Base-by-base conservation (phyloP, 2,888 invertebrate species). In the Drosophila diplacantha region DNA sequence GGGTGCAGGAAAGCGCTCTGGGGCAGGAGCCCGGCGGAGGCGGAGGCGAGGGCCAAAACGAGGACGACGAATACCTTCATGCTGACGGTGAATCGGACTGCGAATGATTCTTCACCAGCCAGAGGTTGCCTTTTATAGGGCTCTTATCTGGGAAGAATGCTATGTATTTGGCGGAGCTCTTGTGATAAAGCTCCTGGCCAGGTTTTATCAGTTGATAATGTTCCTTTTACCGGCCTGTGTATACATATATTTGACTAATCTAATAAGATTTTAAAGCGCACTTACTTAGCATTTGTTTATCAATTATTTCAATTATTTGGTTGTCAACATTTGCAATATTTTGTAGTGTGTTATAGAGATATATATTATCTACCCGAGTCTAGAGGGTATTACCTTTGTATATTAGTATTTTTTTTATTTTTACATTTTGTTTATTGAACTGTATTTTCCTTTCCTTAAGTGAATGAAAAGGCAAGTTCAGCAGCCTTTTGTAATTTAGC, bases 51-150 rank as follows among this genome's bases (percentile, higher is more conserved):
- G 3, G 58, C 58, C 58, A 59, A 24, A 57, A 44, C 34, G 18
- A 59, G 37, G 18, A 59, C 58, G 6, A 31, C n/a, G 58, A 59
- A 31, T 14, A 58, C 44, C 44, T 59, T 59, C 58, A 59, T 59
- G 29, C 3, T 56, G 57, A 39, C 22, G 14, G 18, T 3, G 20
- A 20, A 26, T 41, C 55, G 39, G 32, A 24, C 16, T 43, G 8
- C 16, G 34, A 41, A 34, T 58, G 29, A 14, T 56, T 56, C 11
- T 43, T 2, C 29, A 16, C 11, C 11, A 3, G 12, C 9, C 14
- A 14, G 14, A 1, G 5, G 14, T 14, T 16, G 34, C 8, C 6
- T 54, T 58, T 34, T 58, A 58, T 56, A 56, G 41, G 26, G 20
- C 11, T 8, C 39, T 39, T 49, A 22, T 6, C 20, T 5, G 16